Evolutionary conservation across 2,797 vertebrate genomes (phyloP), one percentile per base, ranked within the genome.

Genomic region (Microcaecilia unicolor): DNA sequence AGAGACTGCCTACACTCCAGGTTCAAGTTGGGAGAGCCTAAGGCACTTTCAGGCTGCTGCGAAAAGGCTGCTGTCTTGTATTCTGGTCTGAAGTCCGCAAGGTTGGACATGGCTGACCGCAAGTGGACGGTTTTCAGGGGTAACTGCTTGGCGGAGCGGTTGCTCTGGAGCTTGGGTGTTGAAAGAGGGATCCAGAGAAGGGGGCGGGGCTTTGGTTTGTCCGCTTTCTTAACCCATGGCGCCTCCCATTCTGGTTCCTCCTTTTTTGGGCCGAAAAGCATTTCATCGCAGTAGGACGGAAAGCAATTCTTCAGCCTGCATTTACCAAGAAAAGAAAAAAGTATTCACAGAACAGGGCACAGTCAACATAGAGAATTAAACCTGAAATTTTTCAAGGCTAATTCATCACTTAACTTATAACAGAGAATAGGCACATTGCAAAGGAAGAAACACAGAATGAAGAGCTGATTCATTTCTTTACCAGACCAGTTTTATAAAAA

Each of bases 221-320:
- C 67, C 6, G 54, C 67, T 10, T 50, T 58, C 3, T 33, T 37
- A 44, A 61, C 43, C 48, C 63, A 15, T 0, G 65, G 46, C 2
- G 61, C 16, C 6, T 66, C 27, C 48, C 43, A 32, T 28, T 28
- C 5, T 9, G 48, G 4, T 0, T 37, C 47, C 24, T 30, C 20
- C 0, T 50, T 33, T 23, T 28, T 48, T 21, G 52, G 22, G 29
- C 75, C 78, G 4, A 86, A 84, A 1, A 85, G 58, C 0, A 76
- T 67, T 44, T 86, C 81, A 2, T 85, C 82, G 9, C 83, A 85
- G 48, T 67, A 85, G 15, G 80, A 81, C 0, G 74, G 77, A 3
- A 50, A 41, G 47, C 48, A 74, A 10, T 50, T 40, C 14, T 67
- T 48, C 27, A 69, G 28, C 45, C 82, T 84, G 30, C 19, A 22